phyloP scores from a whole-genome alignment of 2,888 invertebrate species.

The Troides aeacus region DNA sequence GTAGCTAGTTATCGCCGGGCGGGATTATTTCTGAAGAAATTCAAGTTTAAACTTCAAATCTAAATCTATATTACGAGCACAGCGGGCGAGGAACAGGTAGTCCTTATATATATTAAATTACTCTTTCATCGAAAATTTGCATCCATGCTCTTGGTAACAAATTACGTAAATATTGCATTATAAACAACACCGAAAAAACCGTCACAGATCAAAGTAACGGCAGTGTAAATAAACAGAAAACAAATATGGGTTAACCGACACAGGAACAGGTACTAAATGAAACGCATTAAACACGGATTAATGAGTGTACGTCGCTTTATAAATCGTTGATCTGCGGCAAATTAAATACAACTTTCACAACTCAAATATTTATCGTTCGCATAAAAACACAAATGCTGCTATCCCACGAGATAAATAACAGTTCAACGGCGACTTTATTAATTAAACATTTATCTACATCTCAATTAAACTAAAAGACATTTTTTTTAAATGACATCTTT shows the following conservation, averaged over 20 bases:
- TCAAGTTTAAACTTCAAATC: no score
- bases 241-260: constrained; percentile 8
- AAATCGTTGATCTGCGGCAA: constrained; percentile 13
- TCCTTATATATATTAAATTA: no score
- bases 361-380: constrained; percentile 29
- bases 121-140: no score
- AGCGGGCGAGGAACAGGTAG: no score
- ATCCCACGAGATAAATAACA: constrained; percentile 1
- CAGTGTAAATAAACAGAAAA: constrained; percentile 1
- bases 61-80: no score
- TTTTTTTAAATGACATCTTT: no score
- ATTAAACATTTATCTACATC: not conserved
- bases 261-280: constrained; percentile 21
- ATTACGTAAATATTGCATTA: not conserved
- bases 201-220: not conserved
- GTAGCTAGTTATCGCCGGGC: no score
- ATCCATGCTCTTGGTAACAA: not conserved
- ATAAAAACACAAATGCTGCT: constrained; percentile 28
- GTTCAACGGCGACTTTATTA: not conserved
- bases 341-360: constrained; percentile 33
- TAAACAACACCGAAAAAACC: not conserved
- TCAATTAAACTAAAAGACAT: not conserved
- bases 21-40: no score
- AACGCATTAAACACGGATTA: constrained; percentile 28
- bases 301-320: constrained; percentile 17